Evolutionary conservation across 2,797 vertebrate genomes (phyloP).

Genomic region (Sebastes oblongus): DNA sequence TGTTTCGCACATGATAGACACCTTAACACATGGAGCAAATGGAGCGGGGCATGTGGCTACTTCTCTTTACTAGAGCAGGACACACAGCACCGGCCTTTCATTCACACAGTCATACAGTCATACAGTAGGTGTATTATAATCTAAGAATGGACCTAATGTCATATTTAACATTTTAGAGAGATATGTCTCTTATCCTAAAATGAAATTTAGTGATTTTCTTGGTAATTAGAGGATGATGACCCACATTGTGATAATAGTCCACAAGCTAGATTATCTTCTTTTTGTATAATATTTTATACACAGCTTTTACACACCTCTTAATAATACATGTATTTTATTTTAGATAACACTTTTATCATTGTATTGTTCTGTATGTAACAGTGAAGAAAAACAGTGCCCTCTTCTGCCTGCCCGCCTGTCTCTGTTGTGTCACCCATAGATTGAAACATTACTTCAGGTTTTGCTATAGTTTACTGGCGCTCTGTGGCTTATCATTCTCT

Average conservation of each 20-base stretch:
- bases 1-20: conserved; percentile 77
- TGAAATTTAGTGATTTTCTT: background rate
- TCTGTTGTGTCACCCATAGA: conserved; percentile 6
- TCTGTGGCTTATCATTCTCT: conserved; percentile 70
- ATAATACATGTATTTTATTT: background rate
- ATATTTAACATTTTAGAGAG: background rate
- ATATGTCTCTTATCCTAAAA: background rate
- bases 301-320: background rate
- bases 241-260: background rate
- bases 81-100: conserved; percentile 15
- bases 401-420: conserved; percentile 42
- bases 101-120: conserved; percentile 7
- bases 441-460: conserved; percentile 58
- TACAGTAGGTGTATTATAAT: background rate
- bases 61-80: conserved; percentile 30
- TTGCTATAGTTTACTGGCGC: conserved; percentile 26
- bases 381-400: conserved; percentile 67
- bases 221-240: background rate
- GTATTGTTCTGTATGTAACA: background rate
- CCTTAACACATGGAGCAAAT: conserved; percentile 66
- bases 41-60: conserved; percentile 38
- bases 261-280: background rate
- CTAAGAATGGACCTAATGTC: background rate
- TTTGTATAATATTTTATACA: background rate
- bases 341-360: background rate